These are phyloP conservation scores for Esox lucius DNA, from an alignment of 2,797 vertebrate genomes.

Conservation along the genomic window DNA sequence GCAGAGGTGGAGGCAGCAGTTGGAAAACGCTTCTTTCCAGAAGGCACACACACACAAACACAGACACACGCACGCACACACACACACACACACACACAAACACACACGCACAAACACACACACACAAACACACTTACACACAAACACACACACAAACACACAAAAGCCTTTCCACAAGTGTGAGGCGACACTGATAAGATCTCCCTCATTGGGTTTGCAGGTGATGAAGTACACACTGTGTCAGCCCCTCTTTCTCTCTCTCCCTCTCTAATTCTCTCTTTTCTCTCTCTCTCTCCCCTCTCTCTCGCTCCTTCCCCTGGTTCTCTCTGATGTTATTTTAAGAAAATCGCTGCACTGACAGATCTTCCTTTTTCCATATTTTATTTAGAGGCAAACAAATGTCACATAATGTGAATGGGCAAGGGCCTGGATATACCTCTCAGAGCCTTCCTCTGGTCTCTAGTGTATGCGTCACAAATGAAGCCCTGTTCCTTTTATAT, in stretches of 20 bases:
- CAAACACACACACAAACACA: too few species aligned
- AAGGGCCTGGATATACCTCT: constrained; percentile 59
- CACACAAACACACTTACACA: too few species aligned
- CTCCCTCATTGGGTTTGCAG: constrained; percentile 84
- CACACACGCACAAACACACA: too few species aligned
- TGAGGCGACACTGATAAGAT: constrained; percentile 70
- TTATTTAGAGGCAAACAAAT: constrained; percentile 76
- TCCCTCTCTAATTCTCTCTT: constrained; percentile 47
- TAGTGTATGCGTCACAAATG: too few species aligned
- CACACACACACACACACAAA: too few species aligned
- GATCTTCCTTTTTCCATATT: constrained; percentile 70
- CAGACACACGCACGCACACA: too few species aligned
- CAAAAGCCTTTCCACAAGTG: constrained; percentile 84
- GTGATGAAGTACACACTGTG: constrained; percentile 82
- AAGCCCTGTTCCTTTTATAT: too few species aligned
- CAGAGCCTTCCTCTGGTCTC: constrained; percentile 3
- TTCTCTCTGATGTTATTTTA: constrained; percentile 63
- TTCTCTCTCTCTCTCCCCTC: too few species aligned
- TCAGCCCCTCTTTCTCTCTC: constrained; percentile 73
- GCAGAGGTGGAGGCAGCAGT: constrained; percentile 62
- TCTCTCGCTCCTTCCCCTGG: too few species aligned
- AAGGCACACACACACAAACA: neutral
- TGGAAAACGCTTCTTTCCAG: neutral
- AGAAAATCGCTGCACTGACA: constrained; percentile 50
- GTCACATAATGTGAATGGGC: constrained; percentile 60